phyloP scores from a whole-genome alignment of 92 coral and sea anemone species.

The Micromussa lordhowensis region DNA sequence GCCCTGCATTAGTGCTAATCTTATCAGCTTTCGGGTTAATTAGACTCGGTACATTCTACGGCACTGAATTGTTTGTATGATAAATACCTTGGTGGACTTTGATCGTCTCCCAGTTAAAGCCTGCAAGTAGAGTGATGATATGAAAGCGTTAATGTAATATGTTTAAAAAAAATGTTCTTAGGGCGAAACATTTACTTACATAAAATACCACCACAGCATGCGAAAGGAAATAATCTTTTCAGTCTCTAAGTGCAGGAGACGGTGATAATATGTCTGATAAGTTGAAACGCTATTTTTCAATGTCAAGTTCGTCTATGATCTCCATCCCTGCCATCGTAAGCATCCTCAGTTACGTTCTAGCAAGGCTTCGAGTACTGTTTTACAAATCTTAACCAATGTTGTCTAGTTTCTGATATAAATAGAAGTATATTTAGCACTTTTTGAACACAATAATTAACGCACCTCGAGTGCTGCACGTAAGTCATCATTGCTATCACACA shows the following conservation, averaged over 20 bases:
- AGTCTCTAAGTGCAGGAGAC: background rate
- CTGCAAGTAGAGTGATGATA: background rate
- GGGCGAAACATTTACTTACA: background rate
- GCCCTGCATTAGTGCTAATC: too few relatives aligned
- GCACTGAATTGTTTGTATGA: background rate
- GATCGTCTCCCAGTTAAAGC: slow-evolving; percentile 42
- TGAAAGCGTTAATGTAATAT: background rate
- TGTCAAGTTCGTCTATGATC: background rate
- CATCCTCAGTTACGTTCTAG: background rate
- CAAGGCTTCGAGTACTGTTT: background rate
- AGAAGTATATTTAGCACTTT: background rate
- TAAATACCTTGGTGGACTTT: slow-evolving; percentile 11
- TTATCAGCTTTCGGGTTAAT: background rate
- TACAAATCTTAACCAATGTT: background rate
- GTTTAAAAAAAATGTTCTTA: background rate
- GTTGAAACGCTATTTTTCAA: background rate
- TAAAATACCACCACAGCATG: background rate
- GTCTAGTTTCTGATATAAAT: background rate
- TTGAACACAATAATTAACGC: background rate
- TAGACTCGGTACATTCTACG: background rate
- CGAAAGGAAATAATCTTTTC: background rate
- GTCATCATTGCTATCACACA: slow-evolving; percentile 89
- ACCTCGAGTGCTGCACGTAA: slow-evolving; percentile 94
- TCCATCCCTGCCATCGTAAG: background rate
- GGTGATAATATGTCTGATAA: background rate